Evolutionary conservation across 2,888 invertebrate species (phyloP).

Genomic region (Mycalesis mineus): DNA sequence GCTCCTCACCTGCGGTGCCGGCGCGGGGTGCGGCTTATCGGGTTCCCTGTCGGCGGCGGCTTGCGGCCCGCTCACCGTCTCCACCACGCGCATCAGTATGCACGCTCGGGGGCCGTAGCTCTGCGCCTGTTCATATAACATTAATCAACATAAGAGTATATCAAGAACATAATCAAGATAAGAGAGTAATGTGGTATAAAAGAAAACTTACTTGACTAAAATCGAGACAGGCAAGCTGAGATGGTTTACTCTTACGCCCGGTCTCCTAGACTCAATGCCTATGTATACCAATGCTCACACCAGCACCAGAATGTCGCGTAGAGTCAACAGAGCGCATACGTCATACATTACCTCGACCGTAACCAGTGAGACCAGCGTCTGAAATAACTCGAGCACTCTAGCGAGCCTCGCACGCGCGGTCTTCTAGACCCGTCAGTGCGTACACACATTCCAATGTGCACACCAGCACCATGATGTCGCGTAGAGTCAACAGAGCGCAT

Average conservation of each 20-base stretch:
- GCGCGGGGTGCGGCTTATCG: not conserved
- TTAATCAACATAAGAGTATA: too few species aligned
- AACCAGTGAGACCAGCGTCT: too few species aligned
- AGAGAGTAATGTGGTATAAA: too few species aligned
- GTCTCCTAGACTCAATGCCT: constrained; percentile 94
- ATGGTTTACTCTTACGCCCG: too few species aligned
- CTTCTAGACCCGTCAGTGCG: constrained; percentile 94
- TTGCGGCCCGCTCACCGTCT: constrained; percentile 86
- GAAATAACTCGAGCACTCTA: too few species aligned
- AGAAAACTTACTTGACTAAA: too few species aligned
- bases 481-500: constrained; percentile 88
- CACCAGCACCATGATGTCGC: constrained; percentile 97
- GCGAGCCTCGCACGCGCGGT: too few species aligned
- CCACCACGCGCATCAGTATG: constrained; percentile 97
- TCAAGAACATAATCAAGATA: too few species aligned
- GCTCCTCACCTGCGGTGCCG: not conserved
- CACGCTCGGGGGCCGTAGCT: constrained; percentile 98
- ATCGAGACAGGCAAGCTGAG: too few species aligned
- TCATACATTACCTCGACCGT: constrained; percentile 19
- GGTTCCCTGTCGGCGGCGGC: constrained; percentile 10
- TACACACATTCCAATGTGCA: constrained; percentile 97
- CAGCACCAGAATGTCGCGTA: constrained; percentile 97
- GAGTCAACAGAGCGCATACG: constrained; percentile 86
- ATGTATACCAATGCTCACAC: constrained; percentile 96
- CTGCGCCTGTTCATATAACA: constrained; percentile 82